Base-by-base conservation (phyloP, 2,797 vertebrate genomes). In the Melanogrammus aeglefinus region DNA sequence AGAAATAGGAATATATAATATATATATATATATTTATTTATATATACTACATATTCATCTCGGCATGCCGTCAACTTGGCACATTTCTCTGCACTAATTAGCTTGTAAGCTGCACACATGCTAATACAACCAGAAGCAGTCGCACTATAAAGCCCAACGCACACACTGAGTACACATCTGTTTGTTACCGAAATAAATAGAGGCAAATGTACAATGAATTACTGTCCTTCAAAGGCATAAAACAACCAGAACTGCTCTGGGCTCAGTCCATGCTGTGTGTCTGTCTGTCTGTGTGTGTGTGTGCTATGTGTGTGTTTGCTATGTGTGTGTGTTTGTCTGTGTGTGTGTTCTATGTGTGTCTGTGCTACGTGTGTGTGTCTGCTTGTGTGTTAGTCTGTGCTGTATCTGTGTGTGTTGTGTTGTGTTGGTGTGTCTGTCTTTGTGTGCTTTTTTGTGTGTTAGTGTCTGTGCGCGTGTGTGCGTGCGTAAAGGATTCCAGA, bases 61-160 rank as follows among this genome's bases (percentile, higher is more conserved):
- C 79, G 80, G 69, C 75, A 84, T 90, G 87, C 83, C 86, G 88
- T 90, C 80, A 80, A 86, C 77, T 77, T 82, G 77, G 80, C 85
- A 86, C 82, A 86, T 85, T 90, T 21, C 2, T 57, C 84, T 82
- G 75, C 82, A 33, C 81, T 77, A 36, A 84, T 86, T 80, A 79
- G 78, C 75, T 36, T 2, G 75, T 82, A 77, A 84, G 80, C 77
- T 76, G 31, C 76, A 69, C 69, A 77, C 66, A 29, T 57, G 51
- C 41, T 47, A 36, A 72, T 41, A 41, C 14, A 29, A 27, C 66
- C 2, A 1, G 66, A 4, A 13, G 66, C 24, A 27, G 2, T 10
- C 66, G 12, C 29, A 29, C 24, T 57, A 57, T 57, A 57, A 21
- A 57, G 51, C 51, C 21, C 18, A 57, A 57, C 51, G 21, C 51